These are phyloP conservation scores for Drosophila sturtevanti DNA, from an alignment of 1,140 invertebrate genomes.

Conservation along the genomic window DNA sequence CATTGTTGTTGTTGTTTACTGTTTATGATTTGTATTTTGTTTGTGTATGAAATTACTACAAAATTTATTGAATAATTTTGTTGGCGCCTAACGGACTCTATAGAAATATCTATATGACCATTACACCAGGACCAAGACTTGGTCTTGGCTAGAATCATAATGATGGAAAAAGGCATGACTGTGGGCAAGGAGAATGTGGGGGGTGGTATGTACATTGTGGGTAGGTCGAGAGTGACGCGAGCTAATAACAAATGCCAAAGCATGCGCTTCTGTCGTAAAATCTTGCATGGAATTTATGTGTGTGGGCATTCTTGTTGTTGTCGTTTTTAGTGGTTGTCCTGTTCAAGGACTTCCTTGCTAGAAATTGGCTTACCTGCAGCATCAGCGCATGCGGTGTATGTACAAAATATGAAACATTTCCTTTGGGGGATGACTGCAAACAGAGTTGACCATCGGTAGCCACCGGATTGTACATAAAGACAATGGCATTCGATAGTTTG, in stretches of 20 bases:
- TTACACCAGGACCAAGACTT: too few species aligned
- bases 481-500: constrained; percentile 96
- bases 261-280: constrained; percentile 76
- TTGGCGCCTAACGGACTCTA: constrained; percentile 23
- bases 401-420: constrained; percentile 98
- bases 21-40: constrained; percentile 76
- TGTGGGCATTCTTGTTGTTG: neutral
- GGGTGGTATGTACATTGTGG: neutral
- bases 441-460: constrained; percentile 99
- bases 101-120: too few species aligned
- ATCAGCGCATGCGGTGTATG: constrained; percentile 99
- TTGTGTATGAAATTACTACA: constrained; percentile 78
- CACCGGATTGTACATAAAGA: constrained; percentile 99
- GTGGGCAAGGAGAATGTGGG: constrained; percentile 31
- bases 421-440: constrained; percentile 98
- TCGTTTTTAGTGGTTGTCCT: neutral
- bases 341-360: neutral
- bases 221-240: neutral
- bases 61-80: constrained; percentile 81
- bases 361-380: constrained; percentile 91
- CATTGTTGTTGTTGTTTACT: constrained; percentile 4
- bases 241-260: constrained; percentile 76
- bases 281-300: constrained; percentile 68
- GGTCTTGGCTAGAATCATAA: too few species aligned
- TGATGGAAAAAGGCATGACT: neutral